Base-by-base conservation (phyloP, 2,888 invertebrate species). In the Stenchaetothrips biformis region DNA sequence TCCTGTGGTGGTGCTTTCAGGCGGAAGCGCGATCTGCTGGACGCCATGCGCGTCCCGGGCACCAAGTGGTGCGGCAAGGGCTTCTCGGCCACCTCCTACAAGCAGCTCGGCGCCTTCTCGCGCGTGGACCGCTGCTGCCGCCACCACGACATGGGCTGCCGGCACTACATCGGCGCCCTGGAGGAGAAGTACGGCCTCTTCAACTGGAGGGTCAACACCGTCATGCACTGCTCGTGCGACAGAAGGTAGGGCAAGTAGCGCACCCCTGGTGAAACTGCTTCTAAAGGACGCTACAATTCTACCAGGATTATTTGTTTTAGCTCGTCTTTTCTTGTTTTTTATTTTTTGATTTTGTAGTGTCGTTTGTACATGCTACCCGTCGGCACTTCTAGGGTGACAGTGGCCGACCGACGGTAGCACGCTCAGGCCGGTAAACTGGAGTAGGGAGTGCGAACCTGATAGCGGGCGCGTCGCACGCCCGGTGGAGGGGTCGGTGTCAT, bases 1-100 rank as follows among this genome's bases (percentile, higher is more conserved):
- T 85, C 82, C n/a, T n/a, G 81, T 84, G 83, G 78, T 86, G 85
- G n/a, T 62, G 16, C n/a, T 82, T 82, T 87, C 84, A 88, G 89
- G 85, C 85, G 86, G 81, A 89, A 88, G 83, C 87, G 90, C 49
- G 88, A 88, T 82, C 85, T 90, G 83, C 86, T 88, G 86, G 93
- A 94, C 86, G 77, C 94, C 84, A 89, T 96, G 81, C 91, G 95
- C 82, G 92, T 95, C 78, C 96, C 96, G 0, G 96, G 96, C 79
- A 97, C 97, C 0, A 94, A 95, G 86, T 97, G 97, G 97, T 97
- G 97, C 87, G 97, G 97, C 47, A 93, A 93, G 84, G 97, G 97
- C 1, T 93, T 92, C 85, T 91, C 92, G 0, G 96, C 96, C 7
- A 90, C 91, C 77, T 91, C 92, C 83, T 95, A 94, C 86, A 93